Evolutionary conservation across 2,113 vertebrate species (phyloP).

Genomic region (Poicephalus meyeri): DNA sequence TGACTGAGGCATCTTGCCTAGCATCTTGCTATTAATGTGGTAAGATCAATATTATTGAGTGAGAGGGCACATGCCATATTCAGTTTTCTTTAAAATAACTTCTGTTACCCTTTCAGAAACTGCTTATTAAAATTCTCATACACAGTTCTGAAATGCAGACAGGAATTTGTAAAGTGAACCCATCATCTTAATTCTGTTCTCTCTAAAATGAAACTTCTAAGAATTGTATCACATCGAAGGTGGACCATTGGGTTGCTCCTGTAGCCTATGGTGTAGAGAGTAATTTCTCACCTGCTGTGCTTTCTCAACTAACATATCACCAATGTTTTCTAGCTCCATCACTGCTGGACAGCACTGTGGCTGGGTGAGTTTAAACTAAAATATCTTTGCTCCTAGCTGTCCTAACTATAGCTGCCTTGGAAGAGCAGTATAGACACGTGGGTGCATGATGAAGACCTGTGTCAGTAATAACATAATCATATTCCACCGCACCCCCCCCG

Average conservation of each 20-base stretch:
- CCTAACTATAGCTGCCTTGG: neutral
- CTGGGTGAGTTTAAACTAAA: conserved; percentile 33
- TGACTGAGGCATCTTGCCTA: neutral
- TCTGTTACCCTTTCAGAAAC: neutral
- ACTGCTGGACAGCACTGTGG: neutral
- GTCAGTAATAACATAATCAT: neutral
- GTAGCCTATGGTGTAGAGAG: neutral
- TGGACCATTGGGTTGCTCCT: neutral
- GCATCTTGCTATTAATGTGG: neutral
- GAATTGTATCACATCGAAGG: neutral
- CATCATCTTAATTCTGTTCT: neutral
- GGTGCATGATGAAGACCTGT: neutral
- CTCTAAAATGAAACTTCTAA: neutral
- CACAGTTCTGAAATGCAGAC: neutral
- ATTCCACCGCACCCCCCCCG: neutral
- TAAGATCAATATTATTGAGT: neutral
- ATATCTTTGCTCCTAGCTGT: neutral
- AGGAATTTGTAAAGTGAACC: neutral
- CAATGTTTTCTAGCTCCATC: neutral
- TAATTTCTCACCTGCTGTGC: neutral
- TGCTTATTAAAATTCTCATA: neutral
- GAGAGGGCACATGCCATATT: neutral
- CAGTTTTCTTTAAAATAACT: neutral
- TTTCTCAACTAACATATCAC: neutral
- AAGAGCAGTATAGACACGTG: neutral